Evolutionary conservation across 2,888 invertebrate genomes (phyloP).

Genomic region (Lottia gigantea): DNA sequence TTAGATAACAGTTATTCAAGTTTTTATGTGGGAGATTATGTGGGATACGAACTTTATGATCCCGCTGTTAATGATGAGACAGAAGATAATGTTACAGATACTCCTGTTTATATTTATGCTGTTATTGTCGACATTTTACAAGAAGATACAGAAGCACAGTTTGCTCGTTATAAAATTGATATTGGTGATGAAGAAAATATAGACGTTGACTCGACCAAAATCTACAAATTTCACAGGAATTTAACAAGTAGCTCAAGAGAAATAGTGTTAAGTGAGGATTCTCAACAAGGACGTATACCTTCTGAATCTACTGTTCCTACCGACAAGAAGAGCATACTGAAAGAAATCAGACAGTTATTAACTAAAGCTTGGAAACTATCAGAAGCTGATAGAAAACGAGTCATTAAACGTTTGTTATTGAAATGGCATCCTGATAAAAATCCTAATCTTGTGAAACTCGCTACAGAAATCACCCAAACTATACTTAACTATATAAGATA

Average conservation of each 20-base stretch:
- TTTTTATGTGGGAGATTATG: constrained; percentile 33
- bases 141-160: background rate
- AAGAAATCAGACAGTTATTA: constrained; percentile 31
- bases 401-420: constrained; percentile 37
- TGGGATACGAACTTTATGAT: constrained; percentile 37
- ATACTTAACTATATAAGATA: constrained; percentile 31
- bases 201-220: constrained; percentile 18
- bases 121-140: constrained; percentile 18
- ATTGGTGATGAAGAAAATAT: constrained; percentile 19
- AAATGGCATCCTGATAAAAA: constrained; percentile 52
- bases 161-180: constrained; percentile 19
- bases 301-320: too few species aligned
- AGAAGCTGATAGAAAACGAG: constrained; percentile 25
- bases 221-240: constrained; percentile 31
- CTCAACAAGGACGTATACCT: too few species aligned
- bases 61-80: constrained; percentile 18
- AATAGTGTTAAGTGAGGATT: background rate
- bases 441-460: constrained; percentile 28
- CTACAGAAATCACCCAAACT: constrained; percentile 38
- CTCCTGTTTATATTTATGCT: constrained; percentile 25
- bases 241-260: background rate
- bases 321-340: constrained; percentile 23
- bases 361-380: constrained; percentile 32
- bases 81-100: background rate
- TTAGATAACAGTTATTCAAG: constrained; percentile 32